These are phyloP conservation scores for Portunus trituberculatus DNA, from an alignment of 1,140 invertebrate species.

Conservation along the genomic window DNA sequence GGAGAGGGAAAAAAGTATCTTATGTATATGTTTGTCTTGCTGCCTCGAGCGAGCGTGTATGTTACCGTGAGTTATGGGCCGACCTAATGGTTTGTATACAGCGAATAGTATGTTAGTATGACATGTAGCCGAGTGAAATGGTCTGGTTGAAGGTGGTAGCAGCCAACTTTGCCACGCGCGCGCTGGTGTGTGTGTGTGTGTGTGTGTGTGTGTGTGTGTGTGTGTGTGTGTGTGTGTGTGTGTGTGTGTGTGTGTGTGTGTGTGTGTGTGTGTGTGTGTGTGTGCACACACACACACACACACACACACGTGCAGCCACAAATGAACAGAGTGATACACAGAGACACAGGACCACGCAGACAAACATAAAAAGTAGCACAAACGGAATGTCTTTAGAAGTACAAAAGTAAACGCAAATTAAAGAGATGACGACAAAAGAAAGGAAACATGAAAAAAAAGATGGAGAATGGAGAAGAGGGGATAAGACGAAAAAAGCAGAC, in stretches of 20 bases:
- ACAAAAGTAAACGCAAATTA: background rate
- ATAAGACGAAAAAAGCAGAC: background rate
- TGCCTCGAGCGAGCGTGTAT: slow-evolving; percentile 63
- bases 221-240: slow-evolving; percentile 38
- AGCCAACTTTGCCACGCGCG: background rate
- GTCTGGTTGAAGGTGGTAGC: slow-evolving; percentile 57
- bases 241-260: slow-evolving; percentile 54
- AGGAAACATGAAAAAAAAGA: background rate
- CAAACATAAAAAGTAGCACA: no score
- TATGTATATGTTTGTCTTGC: slow-evolving; percentile 71
- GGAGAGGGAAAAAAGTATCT: slow-evolving; percentile 49
- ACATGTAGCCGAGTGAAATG: slow-evolving; percentile 61
- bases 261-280: slow-evolving; percentile 44
- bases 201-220: slow-evolving; percentile 55
- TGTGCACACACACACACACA: background rate
- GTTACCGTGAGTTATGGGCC: slow-evolving; percentile 61
- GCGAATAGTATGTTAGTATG: slow-evolving; percentile 68
- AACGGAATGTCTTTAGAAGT: background rate
- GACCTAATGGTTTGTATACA: slow-evolving; percentile 74
- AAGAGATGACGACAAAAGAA: background rate
- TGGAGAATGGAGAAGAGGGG: background rate
- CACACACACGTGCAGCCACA: background rate
- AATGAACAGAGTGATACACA: background rate
- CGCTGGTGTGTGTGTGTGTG: slow-evolving; percentile 37
- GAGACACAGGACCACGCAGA: no score